Evolutionary conservation across 2,797 vertebrate species (phyloP), one percentile per base, ranked within the genome.

Genomic region (Sebastes wilsoni): DNA sequence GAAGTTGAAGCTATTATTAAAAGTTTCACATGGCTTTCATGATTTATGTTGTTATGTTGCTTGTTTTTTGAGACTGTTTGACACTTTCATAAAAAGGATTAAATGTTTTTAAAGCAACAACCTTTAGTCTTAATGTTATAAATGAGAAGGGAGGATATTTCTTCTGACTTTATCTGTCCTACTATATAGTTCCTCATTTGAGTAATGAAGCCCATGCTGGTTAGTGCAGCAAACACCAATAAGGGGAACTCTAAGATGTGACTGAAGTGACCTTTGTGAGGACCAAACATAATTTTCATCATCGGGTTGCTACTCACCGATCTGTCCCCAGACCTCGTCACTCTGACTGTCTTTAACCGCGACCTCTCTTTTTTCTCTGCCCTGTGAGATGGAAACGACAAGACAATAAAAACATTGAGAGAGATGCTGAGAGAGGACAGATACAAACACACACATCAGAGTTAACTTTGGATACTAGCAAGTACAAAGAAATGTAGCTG

Each of bases 281-380:
- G 5, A n/a, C 8, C 34, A 20, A 52, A 34, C 12, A n/a, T 72
- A 1, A 27, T 23, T 36, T 49, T n/a, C n/a, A n/a, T n/a, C 62
- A 28, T 38, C 10, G 2, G 4, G 4, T 3, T 22, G 22, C 42
- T 86, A 96, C 98, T 97, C 92, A 99, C 98, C 94, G 95, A 96
- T 97, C 97, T 97, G 87, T 99, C 98, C 88, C 97, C 97, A 82
- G 97, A 93, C 94, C 97, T 97, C 75, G 97, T 95, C 91, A 98
- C 97, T 92, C 97, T 97, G 90, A 98, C 97, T 0, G 96, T 97
- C 96, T 99, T 99, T 95, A 99, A 96, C 70, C 98, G 95, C 5
- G 97, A 97, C 85, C 97, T 89, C 89, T 99, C 98, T 92, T 98
- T 99, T 93, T 98, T 99, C 92, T 99, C 98, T 88, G 98, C 97